Evolutionary conservation across 2,888 invertebrate species (phyloP), one percentile per base, ranked within the genome.

Genomic region (Theretra japonica): DNA sequence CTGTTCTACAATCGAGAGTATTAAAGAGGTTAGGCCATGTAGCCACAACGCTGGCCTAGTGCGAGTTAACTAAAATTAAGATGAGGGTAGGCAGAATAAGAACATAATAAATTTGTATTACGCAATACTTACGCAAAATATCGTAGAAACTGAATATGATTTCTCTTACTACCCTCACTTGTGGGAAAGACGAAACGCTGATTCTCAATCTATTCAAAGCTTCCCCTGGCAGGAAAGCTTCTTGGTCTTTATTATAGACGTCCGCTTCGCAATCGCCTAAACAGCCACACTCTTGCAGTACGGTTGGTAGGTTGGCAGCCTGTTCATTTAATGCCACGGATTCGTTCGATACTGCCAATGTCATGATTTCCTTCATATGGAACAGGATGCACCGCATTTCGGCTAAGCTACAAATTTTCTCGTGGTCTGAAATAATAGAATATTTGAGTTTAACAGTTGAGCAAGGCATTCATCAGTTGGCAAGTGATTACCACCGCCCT

Each of bases 71-170:
- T n/a, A n/a, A n/a, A n/a, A n/a, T n/a, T 41, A 11, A 41, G 15
- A 15, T 41, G 3, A 11, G 33, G 0, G 41, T 15, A 41, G 41
- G 41, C 41, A 41, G 41, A 3, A 15, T 15, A 15, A 41, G 28
- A 28, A 28, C 28, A 28, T 33, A 33, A 41, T 15, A 41, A 41
- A 41, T 15, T 28, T 5, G 28, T 41, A 41, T 41, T 15, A 11
- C 3, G 3, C 15, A 41, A 11, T 33, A 89, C 93, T 90, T 90
- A 97, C 97, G 95, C 79, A 97, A 85, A 58, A 97, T 95, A 86
- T 97, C 97, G 5, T 96, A 95, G 79, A 96, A 95, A 75, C 96
- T 96, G 84, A 97, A 97, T 69, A 97, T 94, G 1, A 96, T 95
- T 80, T 96, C 96, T 62, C 96, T 93, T 74, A 95, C 95, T 62